A percentile compares a stretch with the other conserved stretches of the same genome.
Evolutionary conservation across 2,888 invertebrate species (phyloP).

Genomic region (Caenorhabditis auriculariae): DNA sequence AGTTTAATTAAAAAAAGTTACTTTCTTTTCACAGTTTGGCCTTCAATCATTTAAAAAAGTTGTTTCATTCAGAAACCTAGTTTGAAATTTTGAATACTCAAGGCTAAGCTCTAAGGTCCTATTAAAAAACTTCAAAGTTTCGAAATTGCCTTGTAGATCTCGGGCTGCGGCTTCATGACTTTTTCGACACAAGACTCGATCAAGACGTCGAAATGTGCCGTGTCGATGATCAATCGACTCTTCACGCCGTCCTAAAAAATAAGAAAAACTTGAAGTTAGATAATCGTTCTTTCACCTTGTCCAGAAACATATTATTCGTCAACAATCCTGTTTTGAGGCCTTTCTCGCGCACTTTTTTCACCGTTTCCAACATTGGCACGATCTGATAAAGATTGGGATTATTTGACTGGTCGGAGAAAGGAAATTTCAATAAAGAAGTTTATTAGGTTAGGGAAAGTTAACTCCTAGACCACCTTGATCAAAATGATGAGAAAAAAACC

Average conservation of each 20-base stretch:
- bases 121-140: not conserved
- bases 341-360: slow-evolving; percentile 21
- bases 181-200: slow-evolving; percentile 47
- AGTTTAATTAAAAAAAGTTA: too few species aligned
- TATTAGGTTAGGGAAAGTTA: not conserved
- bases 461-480: not conserved
- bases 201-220: slow-evolving; percentile 42
- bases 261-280: not conserved
- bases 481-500: too few species aligned
- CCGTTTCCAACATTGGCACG: slow-evolving; percentile 6
- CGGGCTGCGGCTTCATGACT: slow-evolving; percentile 40
- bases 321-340: slow-evolving; percentile 47
- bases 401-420: too few species aligned
- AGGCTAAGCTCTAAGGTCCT: too few species aligned
- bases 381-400: slow-evolving; percentile 6
- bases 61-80: too few species aligned
- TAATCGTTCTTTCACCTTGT: slow-evolving; percentile 15
- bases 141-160: slow-evolving; percentile 29
- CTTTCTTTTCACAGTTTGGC: too few species aligned
- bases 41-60: too few species aligned
- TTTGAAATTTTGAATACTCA: too few species aligned
- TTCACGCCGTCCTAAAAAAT: slow-evolving; percentile 21
- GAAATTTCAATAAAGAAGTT: too few species aligned
- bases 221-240: slow-evolving; percentile 26
- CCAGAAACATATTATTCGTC: slow-evolving; percentile 49